phyloP scores from a whole-genome alignment of 2,888 invertebrate species.

The Eilema caniola region DNA sequence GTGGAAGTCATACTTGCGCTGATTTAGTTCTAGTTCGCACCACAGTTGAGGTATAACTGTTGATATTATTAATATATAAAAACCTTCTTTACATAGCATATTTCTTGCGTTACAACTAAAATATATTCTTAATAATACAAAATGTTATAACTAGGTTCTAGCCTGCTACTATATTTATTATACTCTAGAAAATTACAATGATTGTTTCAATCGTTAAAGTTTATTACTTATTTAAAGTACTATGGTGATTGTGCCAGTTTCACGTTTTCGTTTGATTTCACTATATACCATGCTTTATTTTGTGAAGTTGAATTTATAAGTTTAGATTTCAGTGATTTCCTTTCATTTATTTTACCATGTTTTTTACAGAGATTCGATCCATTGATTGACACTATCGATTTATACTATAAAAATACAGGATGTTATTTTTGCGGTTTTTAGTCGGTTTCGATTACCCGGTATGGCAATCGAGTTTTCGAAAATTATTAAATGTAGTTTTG shows the following conservation, averaged over 20 bases:
- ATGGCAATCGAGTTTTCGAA: too few species aligned
- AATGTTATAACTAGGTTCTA: not conserved
- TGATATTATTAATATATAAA: constrained; percentile 6
- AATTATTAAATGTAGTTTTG: too few species aligned
- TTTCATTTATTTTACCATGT: too few species aligned
- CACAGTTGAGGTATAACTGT: not conserved
- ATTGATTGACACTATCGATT: too few species aligned
- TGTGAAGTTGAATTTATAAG: too few species aligned
- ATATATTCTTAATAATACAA: not conserved
- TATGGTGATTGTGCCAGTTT: constrained; percentile 4
- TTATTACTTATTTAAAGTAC: constrained; percentile 4
- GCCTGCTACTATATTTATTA: not conserved
- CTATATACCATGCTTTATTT: too few species aligned
- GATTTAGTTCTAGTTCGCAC: not conserved
- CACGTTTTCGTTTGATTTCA: not conserved
- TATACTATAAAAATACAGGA: too few species aligned
- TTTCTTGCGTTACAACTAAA: not conserved
- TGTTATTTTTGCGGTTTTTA: too few species aligned
- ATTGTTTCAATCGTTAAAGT: constrained; percentile 10
- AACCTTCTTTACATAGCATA: constrained; percentile 14
- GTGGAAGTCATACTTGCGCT: constrained; percentile 8
- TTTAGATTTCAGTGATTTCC: too few species aligned
- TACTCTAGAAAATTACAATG: constrained; percentile 1
- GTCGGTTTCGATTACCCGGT: too few species aligned
- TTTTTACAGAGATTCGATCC: too few species aligned